phyloP scores from a whole-genome alignment of 2,797 vertebrate genomes.

The Vireo griseus region DNA sequence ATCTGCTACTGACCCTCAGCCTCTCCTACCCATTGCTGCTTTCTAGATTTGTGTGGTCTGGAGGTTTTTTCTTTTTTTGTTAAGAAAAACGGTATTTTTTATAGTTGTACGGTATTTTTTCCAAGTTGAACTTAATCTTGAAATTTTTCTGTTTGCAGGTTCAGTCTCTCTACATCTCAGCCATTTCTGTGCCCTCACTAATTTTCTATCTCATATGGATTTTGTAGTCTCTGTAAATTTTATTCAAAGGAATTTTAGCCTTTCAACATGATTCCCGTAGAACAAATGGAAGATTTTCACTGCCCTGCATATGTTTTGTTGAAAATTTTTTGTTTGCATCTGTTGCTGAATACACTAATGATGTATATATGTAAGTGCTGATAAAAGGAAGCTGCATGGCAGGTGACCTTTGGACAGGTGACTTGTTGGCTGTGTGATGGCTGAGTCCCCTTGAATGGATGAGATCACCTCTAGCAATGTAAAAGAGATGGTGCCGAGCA shows the following conservation, averaged over 20 bases:
- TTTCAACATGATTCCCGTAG: not conserved
- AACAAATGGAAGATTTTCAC: not conserved
- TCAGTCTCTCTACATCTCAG: not conserved
- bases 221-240: not conserved
- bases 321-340: not conserved
- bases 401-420: not conserved
- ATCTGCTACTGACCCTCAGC: conserved; percentile 32
- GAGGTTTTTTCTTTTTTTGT: not conserved
- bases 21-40: not conserved
- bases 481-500: not conserved
- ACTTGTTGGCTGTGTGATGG: not conserved
- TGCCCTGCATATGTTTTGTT: not conserved
- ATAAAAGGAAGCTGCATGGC: not conserved
- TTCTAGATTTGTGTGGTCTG: conserved; percentile 17
- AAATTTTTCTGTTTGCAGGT: not conserved
- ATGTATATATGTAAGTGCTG: not conserved
- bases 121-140: not conserved
- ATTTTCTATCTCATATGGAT: not conserved
- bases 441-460: not conserved
- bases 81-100: not conserved
- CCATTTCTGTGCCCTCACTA: not conserved
- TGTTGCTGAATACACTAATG: not conserved
- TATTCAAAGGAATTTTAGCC: not conserved
- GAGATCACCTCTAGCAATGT: not conserved
- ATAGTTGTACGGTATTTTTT: not conserved